A percentile compares a stretch with the other conserved stretches of the same genome.
phyloP scores from a whole-genome alignment of 2,888 invertebrate species.

The Tetramorium bicarinatum region DNA sequence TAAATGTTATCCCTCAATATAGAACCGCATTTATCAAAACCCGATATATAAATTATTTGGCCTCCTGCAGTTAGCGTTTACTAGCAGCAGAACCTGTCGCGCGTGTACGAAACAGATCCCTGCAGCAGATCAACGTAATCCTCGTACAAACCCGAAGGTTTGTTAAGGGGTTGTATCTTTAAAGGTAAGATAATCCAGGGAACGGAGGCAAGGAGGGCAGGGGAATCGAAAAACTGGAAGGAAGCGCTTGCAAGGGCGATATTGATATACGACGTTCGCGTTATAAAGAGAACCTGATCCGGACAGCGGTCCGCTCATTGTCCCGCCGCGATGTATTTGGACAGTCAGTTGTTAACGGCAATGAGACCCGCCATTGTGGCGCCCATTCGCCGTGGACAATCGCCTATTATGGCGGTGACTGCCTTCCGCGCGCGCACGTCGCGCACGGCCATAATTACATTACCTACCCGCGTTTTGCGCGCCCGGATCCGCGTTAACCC shows the following conservation, averaged over 20 bases:
- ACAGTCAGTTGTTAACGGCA: conserved; percentile 83
- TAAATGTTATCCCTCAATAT: conserved; percentile 22
- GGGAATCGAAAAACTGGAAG: conserved; percentile 67
- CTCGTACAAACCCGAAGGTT: conserved; percentile 71
- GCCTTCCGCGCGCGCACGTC: conserved; percentile 80
- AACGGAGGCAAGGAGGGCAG: conserved; percentile 24
- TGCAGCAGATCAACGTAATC: conserved; percentile 71
- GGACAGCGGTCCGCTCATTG: conserved; percentile 78
- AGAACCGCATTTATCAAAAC: conserved; percentile 30
- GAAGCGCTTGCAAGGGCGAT: conserved; percentile 67
- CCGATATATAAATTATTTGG: conserved; percentile 44
- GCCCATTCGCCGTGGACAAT: conserved; percentile 81
- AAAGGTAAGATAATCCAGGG: conserved; percentile 53
- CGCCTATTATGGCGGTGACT: conserved; percentile 81
- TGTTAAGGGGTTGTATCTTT: conserved; percentile 66
- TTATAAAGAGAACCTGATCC: conserved; percentile 82
- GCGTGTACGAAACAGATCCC: conserved; percentile 61
- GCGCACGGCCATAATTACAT: conserved; percentile 81
- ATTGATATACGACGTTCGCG: conserved; percentile 78
- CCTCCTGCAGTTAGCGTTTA: conserved; percentile 58
- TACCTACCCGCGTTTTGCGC: conserved; percentile 74
- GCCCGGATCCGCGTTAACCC: conserved; percentile 61
- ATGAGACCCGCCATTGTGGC: conserved; percentile 82
- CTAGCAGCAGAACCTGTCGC: conserved; percentile 70
- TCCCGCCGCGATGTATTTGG: conserved; percentile 81